Conservation (phyloP, 2,113 vertebrate species). For the Crotalus horridus region DNA sequence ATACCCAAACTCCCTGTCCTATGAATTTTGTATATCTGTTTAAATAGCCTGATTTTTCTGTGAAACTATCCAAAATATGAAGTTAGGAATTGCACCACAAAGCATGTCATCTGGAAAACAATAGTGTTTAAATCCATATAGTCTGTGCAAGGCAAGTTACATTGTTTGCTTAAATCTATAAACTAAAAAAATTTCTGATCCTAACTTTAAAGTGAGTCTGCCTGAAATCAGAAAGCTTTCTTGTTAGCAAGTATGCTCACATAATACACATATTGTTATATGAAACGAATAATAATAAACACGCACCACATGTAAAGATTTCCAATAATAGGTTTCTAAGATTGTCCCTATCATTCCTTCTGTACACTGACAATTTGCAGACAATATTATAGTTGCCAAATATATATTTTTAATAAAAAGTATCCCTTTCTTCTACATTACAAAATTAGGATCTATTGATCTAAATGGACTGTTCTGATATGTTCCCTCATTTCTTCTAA, state of each 20-base stretch:
- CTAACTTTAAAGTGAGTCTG: not conserved
- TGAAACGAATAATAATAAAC: not conserved
- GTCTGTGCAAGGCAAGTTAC: not conserved
- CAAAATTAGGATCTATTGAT: slow-evolving; percentile 31
- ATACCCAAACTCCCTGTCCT: not conserved
- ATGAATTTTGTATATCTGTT: not conserved
- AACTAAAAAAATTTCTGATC: not conserved
- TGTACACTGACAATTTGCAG: slow-evolving; percentile 35
- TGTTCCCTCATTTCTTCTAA: not conserved
- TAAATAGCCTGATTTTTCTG: not conserved
- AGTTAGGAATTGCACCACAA: not conserved
- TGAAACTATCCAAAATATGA: not conserved
- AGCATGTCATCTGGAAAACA: not conserved
- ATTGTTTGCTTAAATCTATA: not conserved
- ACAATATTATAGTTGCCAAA: slow-evolving; percentile 39
- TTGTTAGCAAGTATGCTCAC: not conserved
- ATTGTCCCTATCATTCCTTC: slow-evolving; percentile 21
- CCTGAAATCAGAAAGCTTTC: not conserved
- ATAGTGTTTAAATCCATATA: not conserved
- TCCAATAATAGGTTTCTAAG: slow-evolving; percentile 18
- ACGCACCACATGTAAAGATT: not conserved
- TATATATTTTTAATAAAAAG: not conserved
- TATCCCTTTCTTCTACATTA: not conserved
- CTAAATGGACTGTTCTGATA: slow-evolving; percentile 48
- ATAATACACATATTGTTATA: not conserved